Conservation (phyloP, 1,140 invertebrate genomes). For the Drosophila leontia region DNA sequence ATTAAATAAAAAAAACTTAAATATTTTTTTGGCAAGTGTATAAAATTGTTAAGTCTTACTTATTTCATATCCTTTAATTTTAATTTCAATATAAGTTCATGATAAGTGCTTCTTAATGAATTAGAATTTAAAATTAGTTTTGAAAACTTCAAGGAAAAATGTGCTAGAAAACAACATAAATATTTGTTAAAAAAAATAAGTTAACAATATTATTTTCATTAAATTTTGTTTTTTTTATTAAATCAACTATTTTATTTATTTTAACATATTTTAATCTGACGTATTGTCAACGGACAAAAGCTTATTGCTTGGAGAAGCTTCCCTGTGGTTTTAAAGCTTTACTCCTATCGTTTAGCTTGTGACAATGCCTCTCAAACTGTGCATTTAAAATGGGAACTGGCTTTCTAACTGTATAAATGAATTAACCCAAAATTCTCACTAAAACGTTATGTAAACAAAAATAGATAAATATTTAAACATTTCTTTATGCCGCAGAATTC, state of each 20-base stretch:
- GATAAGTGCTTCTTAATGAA: no score
- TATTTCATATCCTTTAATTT: not conserved
- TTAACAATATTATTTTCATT: no score
- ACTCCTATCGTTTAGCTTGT: constrained; percentile 1
- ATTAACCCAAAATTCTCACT: not conserved
- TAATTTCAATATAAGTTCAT: not conserved
- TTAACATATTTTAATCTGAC: not conserved
- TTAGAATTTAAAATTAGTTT: not conserved
- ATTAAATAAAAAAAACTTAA: not conserved
- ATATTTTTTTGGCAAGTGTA: not conserved
- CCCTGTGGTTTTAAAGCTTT: constrained; percentile 15
- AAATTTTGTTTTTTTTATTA: not conserved
- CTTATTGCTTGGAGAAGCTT: constrained; percentile 28
- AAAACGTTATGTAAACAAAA: constrained; percentile 10
- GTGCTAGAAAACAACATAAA: not conserved
- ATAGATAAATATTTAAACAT: constrained; percentile 6
- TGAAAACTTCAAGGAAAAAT: no score
- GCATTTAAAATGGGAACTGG: not conserved
- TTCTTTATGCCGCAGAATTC: not conserved
- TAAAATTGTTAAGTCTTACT: not conserved
- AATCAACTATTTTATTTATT: not conserved
- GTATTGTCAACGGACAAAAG: constrained; percentile 16
- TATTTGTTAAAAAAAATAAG: no score
- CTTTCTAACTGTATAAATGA: constrained; percentile 3
- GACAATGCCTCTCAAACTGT: constrained; percentile 32